Percentiles rank a stretch among this genome's conserved stretches.
These are phyloP conservation scores for Coracias cyanogaster DNA, from an alignment of 2,797 vertebrate species.

Conservation along the genomic window DNA sequence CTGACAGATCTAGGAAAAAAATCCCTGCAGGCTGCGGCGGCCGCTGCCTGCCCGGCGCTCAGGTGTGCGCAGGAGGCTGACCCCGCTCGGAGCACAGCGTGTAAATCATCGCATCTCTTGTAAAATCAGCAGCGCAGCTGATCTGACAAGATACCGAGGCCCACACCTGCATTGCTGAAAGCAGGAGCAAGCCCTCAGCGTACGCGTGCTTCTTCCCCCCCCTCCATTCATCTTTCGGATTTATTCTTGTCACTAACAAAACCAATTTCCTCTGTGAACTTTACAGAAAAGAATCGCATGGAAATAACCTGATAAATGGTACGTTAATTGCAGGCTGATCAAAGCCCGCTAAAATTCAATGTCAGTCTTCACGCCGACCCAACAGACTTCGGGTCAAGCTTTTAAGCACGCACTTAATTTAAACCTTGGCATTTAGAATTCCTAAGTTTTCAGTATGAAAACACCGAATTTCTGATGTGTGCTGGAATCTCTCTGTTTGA, in stretches of 20 bases:
- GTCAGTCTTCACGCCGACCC: not conserved
- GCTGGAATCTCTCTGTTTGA: not conserved
- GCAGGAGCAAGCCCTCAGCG: not conserved
- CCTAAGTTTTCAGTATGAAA: not conserved
- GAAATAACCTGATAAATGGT: not conserved
- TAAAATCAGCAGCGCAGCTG: slow-evolving; percentile 17
- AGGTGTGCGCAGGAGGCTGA: not conserved
- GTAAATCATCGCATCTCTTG: slow-evolving; percentile 29
- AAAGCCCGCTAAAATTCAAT: not conserved
- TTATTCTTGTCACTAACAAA: slow-evolving; percentile 14
- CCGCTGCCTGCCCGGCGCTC: not conserved
- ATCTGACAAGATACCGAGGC: not conserved
- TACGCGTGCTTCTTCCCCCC: not conserved
- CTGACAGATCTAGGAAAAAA: not conserved
- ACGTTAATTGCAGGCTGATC: not conserved
- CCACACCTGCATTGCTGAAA: slow-evolving; percentile 26
- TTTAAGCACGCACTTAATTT: not conserved
- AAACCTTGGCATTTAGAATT: not conserved
- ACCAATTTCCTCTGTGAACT: not conserved
- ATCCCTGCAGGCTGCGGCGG: not conserved
- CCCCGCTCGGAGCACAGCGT: not conserved
- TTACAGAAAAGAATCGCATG: not conserved
- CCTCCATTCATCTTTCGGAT: slow-evolving; percentile 3
- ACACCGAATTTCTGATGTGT: not conserved
- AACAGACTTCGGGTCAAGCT: not conserved